Conservation (phyloP, 2,113 vertebrate genomes). For the Pteruthius melanotis region DNA sequence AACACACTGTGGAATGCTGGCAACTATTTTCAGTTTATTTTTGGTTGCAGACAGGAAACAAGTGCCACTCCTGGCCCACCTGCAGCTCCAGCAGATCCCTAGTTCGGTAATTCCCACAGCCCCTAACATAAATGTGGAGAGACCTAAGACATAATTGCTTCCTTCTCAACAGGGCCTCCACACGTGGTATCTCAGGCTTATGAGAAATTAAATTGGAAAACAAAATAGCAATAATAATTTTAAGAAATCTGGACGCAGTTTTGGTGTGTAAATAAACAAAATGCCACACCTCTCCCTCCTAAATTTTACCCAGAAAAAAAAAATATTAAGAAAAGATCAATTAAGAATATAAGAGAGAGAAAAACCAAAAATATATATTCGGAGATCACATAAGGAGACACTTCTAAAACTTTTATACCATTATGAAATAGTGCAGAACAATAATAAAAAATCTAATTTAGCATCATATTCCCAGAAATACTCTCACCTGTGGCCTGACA, state of each 20-base stretch:
- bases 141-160: fast-evolving
- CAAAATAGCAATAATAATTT: background rate
- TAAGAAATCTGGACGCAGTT: background rate
- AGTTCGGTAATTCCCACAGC: background rate
- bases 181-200: background rate
- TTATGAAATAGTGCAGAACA: background rate
- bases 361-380: background rate
- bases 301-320: background rate
- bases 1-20: background rate
- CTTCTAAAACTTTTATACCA: background rate
- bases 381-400: background rate
- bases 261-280: background rate
- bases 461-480: background rate
- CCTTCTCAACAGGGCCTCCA: background rate
- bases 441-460: background rate
- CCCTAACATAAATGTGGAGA: background rate
- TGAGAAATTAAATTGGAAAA: background rate
- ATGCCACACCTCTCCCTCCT: fast-evolving
- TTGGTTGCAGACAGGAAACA: background rate
- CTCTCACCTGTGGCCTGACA: constrained; percentile 66
- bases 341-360: background rate
- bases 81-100: background rate
- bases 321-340: fast-evolving
- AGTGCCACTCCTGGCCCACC: background rate
- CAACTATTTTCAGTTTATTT: background rate